A percentile compares a stretch with the other conserved stretches of the same genome.
Evolutionary conservation across 2,888 invertebrate species (phyloP).

Genomic region (Andrena chrysosceles): DNA sequence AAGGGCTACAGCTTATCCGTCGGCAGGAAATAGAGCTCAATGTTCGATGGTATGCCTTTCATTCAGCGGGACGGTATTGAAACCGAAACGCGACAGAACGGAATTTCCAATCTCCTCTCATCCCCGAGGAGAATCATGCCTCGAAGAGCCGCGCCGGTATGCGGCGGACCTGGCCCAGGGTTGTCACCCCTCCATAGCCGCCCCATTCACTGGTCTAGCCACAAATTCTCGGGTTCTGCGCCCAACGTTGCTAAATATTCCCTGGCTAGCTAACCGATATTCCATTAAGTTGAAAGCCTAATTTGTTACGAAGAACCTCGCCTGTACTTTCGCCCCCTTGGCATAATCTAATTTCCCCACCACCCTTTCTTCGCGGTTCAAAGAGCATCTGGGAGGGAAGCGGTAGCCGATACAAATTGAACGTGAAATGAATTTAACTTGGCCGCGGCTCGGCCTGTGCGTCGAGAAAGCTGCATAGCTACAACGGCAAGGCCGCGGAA

Average conservation of each 20-base stretch:
- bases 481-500: background rate
- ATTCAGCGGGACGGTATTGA: slow-evolving; percentile 29
- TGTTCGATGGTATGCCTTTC: slow-evolving; percentile 45
- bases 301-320: slow-evolving; percentile 24
- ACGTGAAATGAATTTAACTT: slow-evolving; percentile 31
- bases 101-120: slow-evolving; percentile 63
- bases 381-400: background rate
- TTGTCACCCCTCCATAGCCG: slow-evolving; percentile 21
- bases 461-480: background rate
- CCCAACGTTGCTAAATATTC: slow-evolving; percentile 30
- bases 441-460: background rate
- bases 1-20: slow-evolving; percentile 6
- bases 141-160: slow-evolving; percentile 31
- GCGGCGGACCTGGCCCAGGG: slow-evolving; percentile 19
- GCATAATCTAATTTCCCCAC: slow-evolving; percentile 21
- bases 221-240: slow-evolving; percentile 23
- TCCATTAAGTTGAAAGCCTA: slow-evolving; percentile 44
- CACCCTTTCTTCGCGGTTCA: background rate
- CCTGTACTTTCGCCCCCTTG: background rate
- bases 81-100: slow-evolving; percentile 49
- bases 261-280: slow-evolving; percentile 29
- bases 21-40: slow-evolving; percentile 37
- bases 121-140: slow-evolving; percentile 35
- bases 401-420: slow-evolving; percentile 23
- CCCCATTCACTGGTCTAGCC: background rate